Percentiles rank a stretch among this genome's conserved stretches.
These are phyloP conservation scores for Aplysia californica DNA, from an alignment of 1,140 invertebrate species.

Conservation along the genomic window DNA sequence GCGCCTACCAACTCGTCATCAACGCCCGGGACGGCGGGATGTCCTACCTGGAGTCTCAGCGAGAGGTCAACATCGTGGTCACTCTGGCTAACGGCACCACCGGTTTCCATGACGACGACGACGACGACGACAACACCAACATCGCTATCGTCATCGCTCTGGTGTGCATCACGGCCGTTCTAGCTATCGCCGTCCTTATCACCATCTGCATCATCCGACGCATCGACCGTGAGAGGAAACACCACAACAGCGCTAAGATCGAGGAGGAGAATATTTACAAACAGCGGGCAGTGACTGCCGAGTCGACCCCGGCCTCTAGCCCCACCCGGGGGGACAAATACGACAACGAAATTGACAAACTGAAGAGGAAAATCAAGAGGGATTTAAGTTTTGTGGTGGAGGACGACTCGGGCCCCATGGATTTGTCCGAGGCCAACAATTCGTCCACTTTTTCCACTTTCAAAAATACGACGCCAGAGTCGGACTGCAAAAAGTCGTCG, in stretches of 20 bases:
- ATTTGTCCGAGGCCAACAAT: constrained; percentile 43
- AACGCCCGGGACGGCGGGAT: constrained; percentile 47
- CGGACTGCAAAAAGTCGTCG: constrained; percentile 33
- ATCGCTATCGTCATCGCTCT: constrained; percentile 55
- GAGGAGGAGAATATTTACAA: constrained; percentile 46
- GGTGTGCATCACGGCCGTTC: constrained; percentile 50
- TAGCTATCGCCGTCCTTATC: constrained; percentile 52
- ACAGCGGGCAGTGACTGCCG: constrained; percentile 10
- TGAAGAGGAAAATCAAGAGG: constrained; percentile 52
- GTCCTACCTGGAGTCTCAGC: constrained; percentile 35
- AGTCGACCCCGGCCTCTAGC: neutral
- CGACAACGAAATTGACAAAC: constrained; percentile 45
- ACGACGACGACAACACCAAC: constrained; percentile 45
- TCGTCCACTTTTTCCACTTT: constrained; percentile 51
- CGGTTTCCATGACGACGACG: neutral
- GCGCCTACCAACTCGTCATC: constrained; percentile 46
- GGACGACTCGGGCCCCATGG: constrained; percentile 41
- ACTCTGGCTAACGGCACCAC: constrained; percentile 45
- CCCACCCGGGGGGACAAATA: constrained; percentile 26
- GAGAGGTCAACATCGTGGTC: constrained; percentile 45
- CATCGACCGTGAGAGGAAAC: constrained; percentile 50
- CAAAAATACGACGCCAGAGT: constrained; percentile 42
- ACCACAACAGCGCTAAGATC: constrained; percentile 40
- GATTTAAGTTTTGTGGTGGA: constrained; percentile 59
- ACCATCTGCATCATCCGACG: constrained; percentile 54